Conservation (phyloP, 2,888 invertebrate genomes). For the Drosophila mayaguana region DNA sequence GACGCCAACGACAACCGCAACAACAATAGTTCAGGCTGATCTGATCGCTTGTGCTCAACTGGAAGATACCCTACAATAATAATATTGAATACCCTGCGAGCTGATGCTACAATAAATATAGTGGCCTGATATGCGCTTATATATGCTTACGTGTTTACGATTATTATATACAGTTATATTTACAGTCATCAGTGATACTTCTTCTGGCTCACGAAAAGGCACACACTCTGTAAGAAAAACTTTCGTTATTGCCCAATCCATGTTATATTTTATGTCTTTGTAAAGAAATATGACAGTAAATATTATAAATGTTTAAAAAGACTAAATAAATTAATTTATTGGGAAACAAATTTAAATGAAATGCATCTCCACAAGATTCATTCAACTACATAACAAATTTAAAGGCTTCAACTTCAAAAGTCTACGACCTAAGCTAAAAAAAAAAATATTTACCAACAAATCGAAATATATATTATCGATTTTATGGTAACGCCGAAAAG, state of each 20-base stretch:
- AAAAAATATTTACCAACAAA: background rate
- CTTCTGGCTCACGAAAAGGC: too few relatives aligned
- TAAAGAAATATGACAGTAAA: too few relatives aligned
- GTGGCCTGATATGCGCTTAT: too few relatives aligned
- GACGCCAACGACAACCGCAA: slow-evolving; percentile 3
- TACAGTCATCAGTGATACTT: too few relatives aligned
- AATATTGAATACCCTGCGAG: too few relatives aligned
- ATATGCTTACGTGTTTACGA: too few relatives aligned
- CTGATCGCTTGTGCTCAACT: background rate
- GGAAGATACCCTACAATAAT: background rate
- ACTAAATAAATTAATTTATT: too few relatives aligned
- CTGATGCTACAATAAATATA: too few relatives aligned
- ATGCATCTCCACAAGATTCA: background rate
- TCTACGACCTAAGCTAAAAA: background rate
- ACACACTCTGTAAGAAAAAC: background rate
- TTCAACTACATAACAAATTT: background rate
- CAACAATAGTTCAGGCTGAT: background rate
- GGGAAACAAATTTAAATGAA: too few relatives aligned
- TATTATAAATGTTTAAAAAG: background rate
- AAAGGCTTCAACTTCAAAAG: background rate
- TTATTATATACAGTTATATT: too few relatives aligned
- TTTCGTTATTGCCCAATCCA: too few relatives aligned
- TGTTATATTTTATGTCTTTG: too few relatives aligned
- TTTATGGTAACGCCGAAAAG: background rate
- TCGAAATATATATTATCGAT: background rate